Conservation (phyloP, 1,140 invertebrate genomes). For the Drosophila trapezifrons region DNA sequence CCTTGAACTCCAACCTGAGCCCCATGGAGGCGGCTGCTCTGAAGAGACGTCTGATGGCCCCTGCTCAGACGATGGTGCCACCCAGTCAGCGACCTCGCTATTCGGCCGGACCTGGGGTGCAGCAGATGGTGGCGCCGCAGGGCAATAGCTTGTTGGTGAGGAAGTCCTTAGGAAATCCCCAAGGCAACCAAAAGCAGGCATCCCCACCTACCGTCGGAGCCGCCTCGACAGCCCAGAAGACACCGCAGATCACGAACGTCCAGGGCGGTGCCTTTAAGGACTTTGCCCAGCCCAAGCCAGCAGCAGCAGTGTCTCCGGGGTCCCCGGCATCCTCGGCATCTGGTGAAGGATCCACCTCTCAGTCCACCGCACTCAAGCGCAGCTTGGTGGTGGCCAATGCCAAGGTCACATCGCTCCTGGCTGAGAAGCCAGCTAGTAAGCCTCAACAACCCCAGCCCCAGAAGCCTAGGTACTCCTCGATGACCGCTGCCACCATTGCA, state of each 20-base stretch:
- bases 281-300: conserved; percentile 41
- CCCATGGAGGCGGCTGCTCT: conserved; percentile 18
- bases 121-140: neutral
- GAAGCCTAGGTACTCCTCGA: neutral
- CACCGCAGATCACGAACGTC: conserved; percentile 54
- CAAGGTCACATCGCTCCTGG: conserved; percentile 15
- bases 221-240: conserved; percentile 18
- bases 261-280: conserved; percentile 44
- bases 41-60: conserved; percentile 48
- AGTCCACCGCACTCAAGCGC: conserved; percentile 27
- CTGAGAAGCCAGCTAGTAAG: neutral
- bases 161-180: neutral
- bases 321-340: neutral
- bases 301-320: neutral
- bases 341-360: neutral
- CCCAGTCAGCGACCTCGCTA: conserved; percentile 53
- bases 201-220: conserved; percentile 22
- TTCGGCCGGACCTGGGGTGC: conserved; percentile 3
- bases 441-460: neutral
- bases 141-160: conserved; percentile 43
- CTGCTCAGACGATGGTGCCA: conserved; percentile 5
- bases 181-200: conserved; percentile 21
- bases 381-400: conserved; percentile 56
- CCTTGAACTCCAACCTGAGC: neutral
- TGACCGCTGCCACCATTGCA: conserved; percentile 61